A percentile compares a stretch with the other conserved stretches of the same genome.
phyloP scores from a whole-genome alignment of 2,888 invertebrate species.

The Pseudococcus longispinus region DNA sequence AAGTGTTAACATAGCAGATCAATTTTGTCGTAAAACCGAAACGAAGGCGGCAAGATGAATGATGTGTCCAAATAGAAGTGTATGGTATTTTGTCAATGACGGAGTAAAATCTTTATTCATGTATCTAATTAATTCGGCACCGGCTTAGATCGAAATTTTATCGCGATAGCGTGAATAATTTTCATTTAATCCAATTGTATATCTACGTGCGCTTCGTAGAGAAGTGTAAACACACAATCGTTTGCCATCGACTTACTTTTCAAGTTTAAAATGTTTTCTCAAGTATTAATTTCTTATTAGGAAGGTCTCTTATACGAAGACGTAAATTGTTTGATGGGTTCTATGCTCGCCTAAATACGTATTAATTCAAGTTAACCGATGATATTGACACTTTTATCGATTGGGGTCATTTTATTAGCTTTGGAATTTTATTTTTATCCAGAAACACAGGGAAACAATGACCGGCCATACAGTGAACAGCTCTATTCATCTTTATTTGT shows the following conservation, averaged over 20 bases:
- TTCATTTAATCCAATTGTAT: conserved; percentile 13
- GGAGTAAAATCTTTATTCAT: conserved; percentile 32
- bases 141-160: conserved; percentile 30
- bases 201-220: not conserved
- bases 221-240: not conserved
- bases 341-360: not conserved
- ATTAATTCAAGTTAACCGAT: not conserved
- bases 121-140: conserved; percentile 37
- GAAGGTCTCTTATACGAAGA: not conserved
- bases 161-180: conserved; percentile 24
- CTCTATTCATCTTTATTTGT: too few relatives aligned
- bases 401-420: not conserved
- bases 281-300: not conserved
- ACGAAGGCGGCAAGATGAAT: conserved; percentile 29
- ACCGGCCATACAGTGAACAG: too few relatives aligned
- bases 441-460: too few relatives aligned
- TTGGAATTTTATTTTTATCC: not conserved
- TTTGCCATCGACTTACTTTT: not conserved
- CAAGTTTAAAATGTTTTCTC: not conserved
- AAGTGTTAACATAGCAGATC: conserved; percentile 36
- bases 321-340: not conserved
- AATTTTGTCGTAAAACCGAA: conserved; percentile 34
- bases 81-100: conserved; percentile 34
- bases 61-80: conserved; percentile 40
- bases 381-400: not conserved